Base-by-base conservation (phyloP, 2,888 invertebrate genomes). In the Apodemia duryi region DNA sequence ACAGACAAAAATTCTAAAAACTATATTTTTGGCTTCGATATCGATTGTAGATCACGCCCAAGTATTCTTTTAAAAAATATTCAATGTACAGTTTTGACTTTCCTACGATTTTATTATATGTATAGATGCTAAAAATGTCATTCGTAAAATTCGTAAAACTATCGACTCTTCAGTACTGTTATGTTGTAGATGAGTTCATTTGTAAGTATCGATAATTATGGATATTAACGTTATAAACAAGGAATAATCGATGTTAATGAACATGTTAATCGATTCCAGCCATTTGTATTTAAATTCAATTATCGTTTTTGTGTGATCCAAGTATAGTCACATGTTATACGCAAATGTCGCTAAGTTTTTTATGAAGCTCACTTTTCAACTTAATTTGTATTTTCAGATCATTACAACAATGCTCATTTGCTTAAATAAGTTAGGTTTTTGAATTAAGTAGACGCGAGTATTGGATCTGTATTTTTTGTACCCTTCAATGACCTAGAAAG, bases 241-340 rank as follows among this genome's bases (percentile, higher is more conserved):
- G 60, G 60, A 35, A 60, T 60, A 60, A 60, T 60, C 29, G 60
- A 60, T 60, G 35, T 35, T 60, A 32, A 60, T 60, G 60, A 35
- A 60, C 60, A 60, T 63, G 49, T 29, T 63, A 63, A 63, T 63
- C 51, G 63, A 32, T 63, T 62, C 51, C 35, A 35, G 32, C 51
- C 49, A 63, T 51, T 46, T 46, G 62, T 67, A 67, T 65, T 65
- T 63, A 62, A 65, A 65, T 65, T 63, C 54, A 51, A 61, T 65
- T 11, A 60, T 35, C n/a, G 35, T 65, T 63, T 67, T 65, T 63
- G 61, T 62, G 38, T 61, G 38, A 28, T 28, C 35, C 63, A 63
- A 49, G 32, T 65, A 62, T 38, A 62, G 63, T 63, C 11, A 32
- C 29, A 6, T 32, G 57, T 13, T 60, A 35, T 60, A 32, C 32